Evolutionary conservation across 2,113 vertebrate species (phyloP).

Genomic region (Corythaixoides concolor): DNA sequence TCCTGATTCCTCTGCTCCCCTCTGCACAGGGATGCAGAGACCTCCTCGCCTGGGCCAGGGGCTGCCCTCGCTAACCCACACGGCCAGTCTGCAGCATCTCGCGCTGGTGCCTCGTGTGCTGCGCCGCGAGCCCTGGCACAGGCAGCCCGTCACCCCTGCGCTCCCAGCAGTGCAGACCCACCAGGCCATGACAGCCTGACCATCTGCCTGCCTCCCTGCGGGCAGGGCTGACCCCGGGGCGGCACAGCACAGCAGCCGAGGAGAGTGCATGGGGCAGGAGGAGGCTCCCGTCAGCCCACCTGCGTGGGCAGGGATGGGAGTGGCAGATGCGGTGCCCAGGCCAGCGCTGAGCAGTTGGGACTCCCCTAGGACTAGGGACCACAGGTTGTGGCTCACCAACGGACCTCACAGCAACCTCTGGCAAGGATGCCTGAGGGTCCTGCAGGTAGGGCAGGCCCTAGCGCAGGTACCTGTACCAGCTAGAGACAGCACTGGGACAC

Average conservation of each 20-base stretch:
- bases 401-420: neutral
- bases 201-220: neutral
- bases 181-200: neutral
- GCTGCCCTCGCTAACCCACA: neutral
- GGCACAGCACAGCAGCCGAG: neutral
- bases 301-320: neutral
- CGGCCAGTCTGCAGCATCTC: neutral
- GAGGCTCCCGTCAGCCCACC: neutral
- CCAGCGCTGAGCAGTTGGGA: accelerated
- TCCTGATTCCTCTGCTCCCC: neutral
- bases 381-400: neutral
- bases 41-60: neutral
- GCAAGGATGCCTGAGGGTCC: neutral
- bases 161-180: neutral
- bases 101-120: neutral
- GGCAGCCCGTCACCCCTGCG: neutral
- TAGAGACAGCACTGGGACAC: neutral
- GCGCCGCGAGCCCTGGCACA: neutral
- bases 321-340: neutral
- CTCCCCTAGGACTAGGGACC: neutral
- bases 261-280: neutral
- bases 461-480: neutral
- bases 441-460: neutral
- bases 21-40: neutral
- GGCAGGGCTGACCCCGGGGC: neutral